Evolutionary conservation across 2,888 invertebrate genomes (phyloP), one percentile per base, ranked within the genome.

Genomic region (Branchipolynoe longqiensis): DNA sequence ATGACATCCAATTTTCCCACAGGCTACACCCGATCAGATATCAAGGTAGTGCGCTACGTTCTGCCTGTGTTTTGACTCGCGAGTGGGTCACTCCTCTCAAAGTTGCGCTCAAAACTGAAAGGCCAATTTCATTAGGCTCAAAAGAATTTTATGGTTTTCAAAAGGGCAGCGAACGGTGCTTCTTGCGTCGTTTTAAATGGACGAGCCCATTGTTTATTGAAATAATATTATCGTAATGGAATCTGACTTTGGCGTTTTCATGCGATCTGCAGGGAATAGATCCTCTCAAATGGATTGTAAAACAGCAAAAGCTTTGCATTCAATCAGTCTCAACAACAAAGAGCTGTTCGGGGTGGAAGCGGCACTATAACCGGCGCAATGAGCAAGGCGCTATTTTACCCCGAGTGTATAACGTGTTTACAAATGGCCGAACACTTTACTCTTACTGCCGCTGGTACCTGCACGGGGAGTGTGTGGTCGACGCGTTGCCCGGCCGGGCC

Each of bases 81-180:
- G 41, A 78, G 12, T 48, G 54, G 78, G 78, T 78, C 78, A 78
- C 4, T 33, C 28, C 25, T 78, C 48, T 28, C 12, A 48, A 78
- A 28, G 56, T 25, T 56, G 48, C 78, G 48, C 78, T 40, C 78
- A 78, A 78, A 48, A 78, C 48, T 78, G 78, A 78, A 78, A 78
- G 78, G 78, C 78, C 78, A 78, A 78, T 78, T 78, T 78, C 78
- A 78, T 78, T 78, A 78, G 54, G 54, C 48, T 56, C 82, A 82
- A 82, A 81, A 82, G 82, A 82, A 31, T 82, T 54, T 58, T 56
- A 56, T 56, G 58, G 31, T 56, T 82, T 82, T 31, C 58, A 33
- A 82, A 82, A 58, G 82, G 82, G 25, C 54, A 48, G 14, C 48
- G 73, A 54, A 28, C 48, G 54, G n/a, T n/a, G 22, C 48, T 54